Base-by-base conservation (phyloP, 2,113 vertebrate genomes). In the Osmerus mordax region DNA sequence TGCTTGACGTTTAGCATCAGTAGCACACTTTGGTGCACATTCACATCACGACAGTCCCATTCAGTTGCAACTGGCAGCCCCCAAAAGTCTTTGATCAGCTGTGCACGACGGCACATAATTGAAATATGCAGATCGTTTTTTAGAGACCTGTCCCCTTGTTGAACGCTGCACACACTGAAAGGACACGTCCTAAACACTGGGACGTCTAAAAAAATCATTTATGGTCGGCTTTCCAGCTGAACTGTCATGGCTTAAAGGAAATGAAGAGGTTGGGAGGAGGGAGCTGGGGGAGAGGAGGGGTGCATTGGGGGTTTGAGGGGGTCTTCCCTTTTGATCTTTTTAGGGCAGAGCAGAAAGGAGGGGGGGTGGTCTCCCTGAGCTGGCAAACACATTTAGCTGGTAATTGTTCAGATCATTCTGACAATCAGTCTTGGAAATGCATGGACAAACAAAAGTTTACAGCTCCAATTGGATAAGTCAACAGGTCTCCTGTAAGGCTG, bases 381-480 rank as follows among this genome's bases (percentile, higher is more conserved):
- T 91, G 89, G 87, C 87, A 92, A 90, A 92, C 89, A 90, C 90
- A 90, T 92, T 91, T 90, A 91, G 87, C 87, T 84, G 76, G 84
- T 91, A 90, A 91, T 90, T 87, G 89, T 91, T 91, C 85, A 85
- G 88, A 90, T 90, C 87, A 88, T 87, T 84, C 89, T 86, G 83
- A 89, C 87, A 90, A 80, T 91, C 86, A 89, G 84, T 88, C 84
- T 89, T 89, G 86, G 84, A 91, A 87, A 90, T 91, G 89, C 87
- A 86, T 75, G 79, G 86, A 88, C 90, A 92, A 93, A 92, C 90
- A 91, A 78, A 87, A 86, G 89, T 90, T 92, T 91, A 91, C 90
- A 91, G 87, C 89, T 88, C 81, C 87, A 88, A 88, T 87, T 90
- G 90, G 89, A 90, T 88, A 89, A 89, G 91, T 90, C 89, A 92